Evolutionary conservation across 1,140 invertebrate species (phyloP).

Genomic region (Ceratina calcarata): DNA sequence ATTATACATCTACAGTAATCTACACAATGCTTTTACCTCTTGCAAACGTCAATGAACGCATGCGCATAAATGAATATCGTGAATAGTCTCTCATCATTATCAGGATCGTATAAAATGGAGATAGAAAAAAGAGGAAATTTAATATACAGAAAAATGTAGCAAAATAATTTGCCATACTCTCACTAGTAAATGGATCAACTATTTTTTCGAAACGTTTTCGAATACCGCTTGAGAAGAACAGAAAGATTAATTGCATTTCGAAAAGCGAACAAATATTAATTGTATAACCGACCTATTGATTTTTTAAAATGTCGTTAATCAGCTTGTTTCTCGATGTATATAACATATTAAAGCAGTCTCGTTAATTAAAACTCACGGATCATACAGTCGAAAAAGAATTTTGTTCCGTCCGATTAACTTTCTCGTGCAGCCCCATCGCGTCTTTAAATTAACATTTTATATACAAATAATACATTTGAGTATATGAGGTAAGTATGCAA

Average conservation of each 20-base stretch:
- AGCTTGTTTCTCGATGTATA: neutral
- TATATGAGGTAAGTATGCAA: neutral
- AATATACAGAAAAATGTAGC: constrained; percentile 36
- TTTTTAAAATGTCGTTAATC: constrained; percentile 26
- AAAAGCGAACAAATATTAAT: constrained; percentile 16
- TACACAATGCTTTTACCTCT: constrained; percentile 27
- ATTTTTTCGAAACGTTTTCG: neutral
- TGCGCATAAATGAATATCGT: constrained; percentile 29
- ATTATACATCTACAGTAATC: neutral
- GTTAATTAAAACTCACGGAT: neutral
- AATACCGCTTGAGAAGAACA: neutral
- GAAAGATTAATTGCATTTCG: neutral
- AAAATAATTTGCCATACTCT: constrained; percentile 20
- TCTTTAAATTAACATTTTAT: constrained; percentile 5
- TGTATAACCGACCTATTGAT: constrained; percentile 38
- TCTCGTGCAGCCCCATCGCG: constrained; percentile 13
- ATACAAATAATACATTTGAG: neutral
- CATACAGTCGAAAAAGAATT: neutral
- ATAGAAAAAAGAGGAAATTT: constrained; percentile 34
- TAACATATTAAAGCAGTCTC: neutral
- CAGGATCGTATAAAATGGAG: constrained; percentile 46
- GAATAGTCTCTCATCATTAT: constrained; percentile 30
- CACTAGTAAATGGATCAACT: neutral
- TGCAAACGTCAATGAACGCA: constrained; percentile 51
- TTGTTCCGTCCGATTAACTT: constrained; percentile 2